phyloP scores from a whole-genome alignment of 2,888 invertebrate genomes.

The Diabrotica balteata region DNA sequence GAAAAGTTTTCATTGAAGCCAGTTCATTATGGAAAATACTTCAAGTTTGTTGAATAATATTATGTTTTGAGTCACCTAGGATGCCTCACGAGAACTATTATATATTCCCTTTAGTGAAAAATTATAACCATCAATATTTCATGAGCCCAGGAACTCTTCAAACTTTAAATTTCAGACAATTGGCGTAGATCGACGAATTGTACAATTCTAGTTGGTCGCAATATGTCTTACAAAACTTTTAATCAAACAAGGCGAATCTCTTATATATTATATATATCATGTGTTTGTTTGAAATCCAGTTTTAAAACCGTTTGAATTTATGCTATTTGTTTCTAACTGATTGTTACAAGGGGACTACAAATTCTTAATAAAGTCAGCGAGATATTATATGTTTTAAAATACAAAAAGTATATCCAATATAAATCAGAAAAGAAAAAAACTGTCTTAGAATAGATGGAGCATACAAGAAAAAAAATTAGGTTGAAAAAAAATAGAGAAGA shows the following conservation, averaged over 20 bases:
- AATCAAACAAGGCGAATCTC: no score
- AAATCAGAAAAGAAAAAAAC: no score
- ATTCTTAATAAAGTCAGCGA: no score
- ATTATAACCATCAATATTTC: conserved; percentile 37
- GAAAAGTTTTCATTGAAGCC: conserved; percentile 36
- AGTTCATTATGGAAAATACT: conserved; percentile 42
- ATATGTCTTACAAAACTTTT: neutral
- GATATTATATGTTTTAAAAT: no score
- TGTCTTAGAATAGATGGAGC: no score
- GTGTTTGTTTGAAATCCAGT: no score
- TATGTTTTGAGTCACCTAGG: conserved; percentile 39
- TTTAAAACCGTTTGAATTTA: no score
- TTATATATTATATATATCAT: neutral
- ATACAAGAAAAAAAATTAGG: no score
- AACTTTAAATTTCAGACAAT: conserved; percentile 30
- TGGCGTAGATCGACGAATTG: conserved; percentile 9
- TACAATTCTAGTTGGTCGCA: conserved; percentile 8
- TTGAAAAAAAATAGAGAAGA: no score
- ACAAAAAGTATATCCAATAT: no score
- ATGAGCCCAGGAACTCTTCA: conserved; percentile 25
- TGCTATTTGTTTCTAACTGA: no score
- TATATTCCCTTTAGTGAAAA: conserved; percentile 38
- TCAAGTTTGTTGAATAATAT: conserved; percentile 43
- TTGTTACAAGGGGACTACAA: no score
- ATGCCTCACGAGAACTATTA: conserved; percentile 40